Evolutionary conservation across 2,888 invertebrate genomes (phyloP).

Genomic region (Tubulanus polymorphus): DNA sequence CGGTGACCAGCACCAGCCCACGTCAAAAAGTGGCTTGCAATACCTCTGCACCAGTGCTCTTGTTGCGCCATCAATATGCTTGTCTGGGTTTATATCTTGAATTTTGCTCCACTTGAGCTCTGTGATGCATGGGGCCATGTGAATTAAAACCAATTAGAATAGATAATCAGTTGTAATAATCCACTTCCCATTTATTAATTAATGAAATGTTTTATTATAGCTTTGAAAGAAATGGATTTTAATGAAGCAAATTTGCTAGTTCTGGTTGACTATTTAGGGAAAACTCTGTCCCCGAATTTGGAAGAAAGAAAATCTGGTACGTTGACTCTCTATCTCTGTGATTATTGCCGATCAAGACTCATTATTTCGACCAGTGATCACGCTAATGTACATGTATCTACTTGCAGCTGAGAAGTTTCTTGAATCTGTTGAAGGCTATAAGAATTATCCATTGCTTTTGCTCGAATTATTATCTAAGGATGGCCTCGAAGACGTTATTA

Average conservation of each 20-base stretch:
- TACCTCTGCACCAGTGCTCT: too few relatives aligned
- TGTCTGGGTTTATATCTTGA: too few relatives aligned
- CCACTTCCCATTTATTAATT: too few relatives aligned
- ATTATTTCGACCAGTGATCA: neutral
- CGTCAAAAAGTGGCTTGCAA: too few relatives aligned
- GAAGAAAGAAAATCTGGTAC: constrained; percentile 75
- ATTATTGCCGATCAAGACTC: neutral
- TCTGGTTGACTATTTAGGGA: constrained; percentile 77
- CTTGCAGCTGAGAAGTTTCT: constrained; percentile 83
- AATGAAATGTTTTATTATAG: too few relatives aligned
- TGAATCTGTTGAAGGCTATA: constrained; percentile 82
- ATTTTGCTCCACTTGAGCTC: too few relatives aligned
- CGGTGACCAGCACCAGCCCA: too few relatives aligned
- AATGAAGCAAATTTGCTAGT: constrained; percentile 77
- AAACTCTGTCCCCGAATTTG: constrained; percentile 81
- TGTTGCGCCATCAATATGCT: too few relatives aligned
- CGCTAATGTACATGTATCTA: neutral
- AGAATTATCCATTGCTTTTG: constrained; percentile 82
- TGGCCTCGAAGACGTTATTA: constrained; percentile 70
- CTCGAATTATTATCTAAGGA: constrained; percentile 78
- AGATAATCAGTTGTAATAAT: too few relatives aligned
- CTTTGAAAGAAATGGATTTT: too few relatives aligned
- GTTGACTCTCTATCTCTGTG: constrained; percentile 5
- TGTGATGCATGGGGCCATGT: too few relatives aligned
- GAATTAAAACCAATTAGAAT: too few relatives aligned